phyloP scores from a whole-genome alignment of 1,140 invertebrate species.

The Hyposmocoma kahamanoa region DNA sequence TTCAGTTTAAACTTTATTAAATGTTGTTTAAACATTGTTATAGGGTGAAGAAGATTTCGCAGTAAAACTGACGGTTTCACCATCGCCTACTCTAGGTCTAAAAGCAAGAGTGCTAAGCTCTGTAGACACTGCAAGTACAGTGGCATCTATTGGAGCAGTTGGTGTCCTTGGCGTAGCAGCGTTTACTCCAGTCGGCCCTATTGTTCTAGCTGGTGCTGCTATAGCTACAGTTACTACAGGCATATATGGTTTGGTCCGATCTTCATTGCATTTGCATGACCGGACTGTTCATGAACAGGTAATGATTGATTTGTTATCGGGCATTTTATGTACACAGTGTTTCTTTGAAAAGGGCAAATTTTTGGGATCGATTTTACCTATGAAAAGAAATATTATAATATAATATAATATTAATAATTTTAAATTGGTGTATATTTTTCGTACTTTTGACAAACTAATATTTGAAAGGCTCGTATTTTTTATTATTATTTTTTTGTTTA shows the following conservation, averaged over 20 bases:
- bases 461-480: too few relatives aligned
- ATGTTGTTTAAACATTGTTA: constrained; percentile 10
- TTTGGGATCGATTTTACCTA: too few relatives aligned
- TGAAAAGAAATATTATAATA: too few relatives aligned
- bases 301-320: too few relatives aligned
- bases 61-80: constrained; percentile 51
- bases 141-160: constrained; percentile 52
- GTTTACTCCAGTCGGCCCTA: constrained; percentile 57
- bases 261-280: constrained; percentile 51
- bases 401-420: too few relatives aligned
- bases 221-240: constrained; percentile 51
- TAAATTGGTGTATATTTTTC: too few relatives aligned
- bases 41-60: constrained; percentile 45
- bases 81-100: constrained; percentile 45
- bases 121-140: constrained; percentile 50
- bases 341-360: too few relatives aligned
- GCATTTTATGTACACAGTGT: too few relatives aligned
- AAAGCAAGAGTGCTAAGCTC: constrained; percentile 47
- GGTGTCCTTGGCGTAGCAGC: constrained; percentile 53
- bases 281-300: constrained; percentile 54
- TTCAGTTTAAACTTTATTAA: background rate
- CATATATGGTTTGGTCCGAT: constrained; percentile 56
- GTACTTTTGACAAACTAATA: too few relatives aligned
- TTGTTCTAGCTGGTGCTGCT: constrained; percentile 38
- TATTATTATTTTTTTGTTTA: too few relatives aligned